These are phyloP conservation scores for Criorhina ranunculi DNA, from an alignment of 2,888 invertebrate genomes.

Conservation along the genomic window DNA sequence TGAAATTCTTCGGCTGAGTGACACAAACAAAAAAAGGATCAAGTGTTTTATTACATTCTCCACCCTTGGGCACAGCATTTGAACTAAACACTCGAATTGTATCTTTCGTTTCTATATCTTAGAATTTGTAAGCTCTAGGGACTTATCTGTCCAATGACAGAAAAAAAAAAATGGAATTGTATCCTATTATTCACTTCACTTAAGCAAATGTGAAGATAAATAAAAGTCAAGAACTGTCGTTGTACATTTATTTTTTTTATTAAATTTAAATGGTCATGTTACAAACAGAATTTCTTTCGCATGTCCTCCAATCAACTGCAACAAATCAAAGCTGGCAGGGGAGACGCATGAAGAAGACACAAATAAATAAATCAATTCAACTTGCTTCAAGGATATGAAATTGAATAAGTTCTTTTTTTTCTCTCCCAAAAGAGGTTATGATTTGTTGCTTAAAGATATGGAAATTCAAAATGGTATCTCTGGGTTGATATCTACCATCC, in stretches of 20 bases:
- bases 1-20: constrained; percentile 26
- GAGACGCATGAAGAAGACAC: constrained; percentile 35
- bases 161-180: constrained; percentile 21
- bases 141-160: constrained; percentile 12
- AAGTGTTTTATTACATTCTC: constrained; percentile 38
- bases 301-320: constrained; percentile 59
- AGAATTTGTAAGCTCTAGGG: not conserved
- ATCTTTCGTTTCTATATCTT: constrained; percentile 1
- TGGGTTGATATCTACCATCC: constrained; percentile 34
- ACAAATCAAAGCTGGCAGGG: constrained; percentile 57
- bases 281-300: constrained; percentile 4
- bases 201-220: constrained; percentile 40
- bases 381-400: constrained; percentile 69
- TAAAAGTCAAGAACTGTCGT: constrained; percentile 30
- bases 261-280: constrained; percentile 34
- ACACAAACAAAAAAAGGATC: constrained; percentile 43
- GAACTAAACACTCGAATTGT: constrained; percentile 30
- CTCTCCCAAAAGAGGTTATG: constrained; percentile 60
- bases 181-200: constrained; percentile 51
- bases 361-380: constrained; percentile 75
- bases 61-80: constrained; percentile 12
- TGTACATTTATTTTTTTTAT: not conserved
- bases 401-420: constrained; percentile 67
- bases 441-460: constrained; percentile 74
- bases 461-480: constrained; percentile 38